Evolutionary conservation across 2,113 vertebrate species (phyloP), one percentile per base, ranked within the genome.

Genomic region (Daubentonia madagascariensis): DNA sequence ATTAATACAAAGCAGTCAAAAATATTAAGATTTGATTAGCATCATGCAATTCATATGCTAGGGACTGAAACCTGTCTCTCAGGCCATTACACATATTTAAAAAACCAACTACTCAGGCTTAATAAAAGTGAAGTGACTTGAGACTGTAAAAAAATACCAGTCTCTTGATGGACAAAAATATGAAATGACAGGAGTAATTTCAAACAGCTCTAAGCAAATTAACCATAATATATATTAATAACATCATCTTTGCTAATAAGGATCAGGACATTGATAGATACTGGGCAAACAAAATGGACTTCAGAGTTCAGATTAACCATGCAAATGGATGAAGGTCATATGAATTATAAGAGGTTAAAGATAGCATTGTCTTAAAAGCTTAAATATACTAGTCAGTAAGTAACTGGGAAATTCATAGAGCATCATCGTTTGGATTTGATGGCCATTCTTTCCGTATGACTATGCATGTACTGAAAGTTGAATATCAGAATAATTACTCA

Each of bases 101-200:
- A 78, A 30, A n/a, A 0, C 2, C 0, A 35, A 8, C 18, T 83
- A 37, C 35, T 67, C 32, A 40, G 8, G 20, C 8, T 78, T 85
- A 81, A 22, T 43, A 13, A 17, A 37, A 93, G 67, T 59, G 35
- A 88, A 83, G 7, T 61, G 4, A 72, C 52, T 94, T 79, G 16
- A 86, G 54, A 72, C 3, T 80, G 57, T 8, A 30, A 72, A 83
- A 84, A 70, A 45, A 35, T 57, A 68, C n/a, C 32, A 76, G 9
- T 70, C 7, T 81, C 65, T 96, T 85, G 6, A 85, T 30, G 6
- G 70, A 81, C 50, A 85, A 89, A 91, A 85, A 91, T 95, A 35
- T 13, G 12, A 95, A 97, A 95, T 78, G 52, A 93, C 76, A 94
- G 32, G 40, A 59, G 40, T 81, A 91, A 89, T 91, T 97, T 96